A percentile compares a stretch with the other conserved stretches of the same genome.
Evolutionary conservation across 2,113 vertebrate species (phyloP).

Genomic region (Martes martes): DNA sequence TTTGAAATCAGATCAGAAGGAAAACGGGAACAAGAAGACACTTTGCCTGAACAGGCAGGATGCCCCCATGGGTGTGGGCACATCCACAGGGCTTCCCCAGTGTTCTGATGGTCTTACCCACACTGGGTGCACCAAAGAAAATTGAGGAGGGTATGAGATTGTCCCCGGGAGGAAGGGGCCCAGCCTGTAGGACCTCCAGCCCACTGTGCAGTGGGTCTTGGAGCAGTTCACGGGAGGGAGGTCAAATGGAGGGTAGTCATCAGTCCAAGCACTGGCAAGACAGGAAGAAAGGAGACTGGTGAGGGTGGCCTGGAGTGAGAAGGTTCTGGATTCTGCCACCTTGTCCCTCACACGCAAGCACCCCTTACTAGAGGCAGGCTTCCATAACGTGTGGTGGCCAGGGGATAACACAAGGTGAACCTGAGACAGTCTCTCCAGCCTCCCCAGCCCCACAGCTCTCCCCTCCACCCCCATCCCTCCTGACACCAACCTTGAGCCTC

Average conservation of each 20-base stretch:
- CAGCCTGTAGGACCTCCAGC: neutral
- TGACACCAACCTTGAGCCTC: neutral
- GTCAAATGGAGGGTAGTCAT: neutral
- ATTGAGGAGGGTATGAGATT: fast-evolving
- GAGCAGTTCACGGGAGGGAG: too few relatives aligned
- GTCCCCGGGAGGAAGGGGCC: neutral
- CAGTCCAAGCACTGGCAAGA: neutral
- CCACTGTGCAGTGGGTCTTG: neutral
- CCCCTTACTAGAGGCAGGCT: neutral
- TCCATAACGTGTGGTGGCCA: neutral
- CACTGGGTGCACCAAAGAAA: neutral
- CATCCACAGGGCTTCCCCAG: neutral
- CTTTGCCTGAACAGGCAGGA: neutral
- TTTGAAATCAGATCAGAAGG: neutral
- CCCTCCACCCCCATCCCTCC: neutral
- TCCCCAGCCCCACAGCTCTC: too few relatives aligned
- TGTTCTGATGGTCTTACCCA: fast-evolving
- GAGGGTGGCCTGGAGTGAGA: neutral
- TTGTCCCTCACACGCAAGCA: fast-evolving
- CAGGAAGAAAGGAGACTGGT: neutral
- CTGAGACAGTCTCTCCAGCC: neutral
- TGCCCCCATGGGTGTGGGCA: fast-evolving
- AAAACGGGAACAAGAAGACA: neutral
- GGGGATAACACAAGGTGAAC: neutral
- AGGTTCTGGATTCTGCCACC: neutral